Evolutionary conservation across 2,888 invertebrate genomes (phyloP), one percentile per base, ranked within the genome.

Genomic region (Isotomurus palustris): DNA sequence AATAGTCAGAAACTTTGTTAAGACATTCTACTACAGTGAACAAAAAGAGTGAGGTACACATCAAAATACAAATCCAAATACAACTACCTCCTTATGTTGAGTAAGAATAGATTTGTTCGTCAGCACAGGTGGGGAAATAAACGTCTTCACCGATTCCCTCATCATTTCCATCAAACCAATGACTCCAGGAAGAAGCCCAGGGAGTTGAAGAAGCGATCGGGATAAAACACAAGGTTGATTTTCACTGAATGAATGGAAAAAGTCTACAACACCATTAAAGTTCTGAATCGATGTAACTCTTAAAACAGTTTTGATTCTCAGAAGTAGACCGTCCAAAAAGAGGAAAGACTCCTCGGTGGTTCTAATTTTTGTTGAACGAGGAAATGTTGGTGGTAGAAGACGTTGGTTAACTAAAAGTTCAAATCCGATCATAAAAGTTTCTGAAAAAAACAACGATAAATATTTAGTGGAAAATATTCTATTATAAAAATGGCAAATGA

Each of bases 331-430:
- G 71, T 88, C 87, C 73, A 91, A 45, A 35, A 66, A 70, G 1
- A 36, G 22, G 41, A 92, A 75, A 32, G 94, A 90, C 73, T 90
- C 90, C 50, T 80, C 77, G 67, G 86, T 79, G 44, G 86, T 85
- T 70, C 88, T 88, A 72, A 96, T 92, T 76, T 91, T 88, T 0
- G 94, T 92, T 76, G 93, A 95, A 21, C 97, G 84, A 0, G 97
- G 97, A 79, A 97, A 99, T 19, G 97, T 95, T 0, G 97, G 95
- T n/a, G 97, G 97, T 54, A 97, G 79, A 49, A 95, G 80, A 41
- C 94, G 83, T 76, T 95, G 95, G 78, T 97, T 97, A 43, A 95
- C 88, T 76, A 93, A 85, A 2, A 95, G 93, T 73, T 96, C 94
- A 77, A 97, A 97, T 1, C 96, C 96, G 81, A 91, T 70, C 56